Conservation (phyloP, 1,140 invertebrate species). For the Rhopalosiphum padi region DNA sequence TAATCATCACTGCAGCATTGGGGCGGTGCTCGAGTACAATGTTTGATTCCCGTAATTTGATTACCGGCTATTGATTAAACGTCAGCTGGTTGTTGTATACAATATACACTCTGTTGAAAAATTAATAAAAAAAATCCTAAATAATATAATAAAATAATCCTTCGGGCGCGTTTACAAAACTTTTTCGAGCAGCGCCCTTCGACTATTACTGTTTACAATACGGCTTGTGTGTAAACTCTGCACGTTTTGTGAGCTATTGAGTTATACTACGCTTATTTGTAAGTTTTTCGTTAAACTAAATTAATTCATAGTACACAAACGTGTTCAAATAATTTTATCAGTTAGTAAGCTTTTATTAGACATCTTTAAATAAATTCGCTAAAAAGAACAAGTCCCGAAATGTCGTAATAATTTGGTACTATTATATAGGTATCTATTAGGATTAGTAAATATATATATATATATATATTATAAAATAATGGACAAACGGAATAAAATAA, state of each 20-base stretch:
- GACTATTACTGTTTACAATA: background rate
- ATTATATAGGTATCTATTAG: no score
- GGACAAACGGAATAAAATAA: background rate
- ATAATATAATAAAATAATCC: background rate
- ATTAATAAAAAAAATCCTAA: conserved; percentile 1
- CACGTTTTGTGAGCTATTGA: background rate
- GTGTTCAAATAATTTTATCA: background rate
- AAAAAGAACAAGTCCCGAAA: background rate
- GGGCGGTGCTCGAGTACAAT: background rate
- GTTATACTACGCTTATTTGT: no score
- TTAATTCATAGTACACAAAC: background rate
- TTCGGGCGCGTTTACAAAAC: background rate
- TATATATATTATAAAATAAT: background rate
- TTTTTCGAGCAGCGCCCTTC: background rate
- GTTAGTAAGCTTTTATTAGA: background rate
- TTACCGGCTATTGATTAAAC: conserved; percentile 41
- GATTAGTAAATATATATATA: no score
- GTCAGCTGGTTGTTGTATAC: background rate
- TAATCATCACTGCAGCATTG: background rate
- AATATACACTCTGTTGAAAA: background rate
- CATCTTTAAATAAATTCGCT: background rate
- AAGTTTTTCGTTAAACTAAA: background rate
- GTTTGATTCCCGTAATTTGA: conserved; percentile 19
- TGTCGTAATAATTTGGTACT: background rate
- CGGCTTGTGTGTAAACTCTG: background rate